A percentile compares a stretch with the other conserved stretches of the same genome.
These are phyloP conservation scores for Halcyon badia DNA, from an alignment of 2,797 vertebrate genomes.

Conservation along the genomic window DNA sequence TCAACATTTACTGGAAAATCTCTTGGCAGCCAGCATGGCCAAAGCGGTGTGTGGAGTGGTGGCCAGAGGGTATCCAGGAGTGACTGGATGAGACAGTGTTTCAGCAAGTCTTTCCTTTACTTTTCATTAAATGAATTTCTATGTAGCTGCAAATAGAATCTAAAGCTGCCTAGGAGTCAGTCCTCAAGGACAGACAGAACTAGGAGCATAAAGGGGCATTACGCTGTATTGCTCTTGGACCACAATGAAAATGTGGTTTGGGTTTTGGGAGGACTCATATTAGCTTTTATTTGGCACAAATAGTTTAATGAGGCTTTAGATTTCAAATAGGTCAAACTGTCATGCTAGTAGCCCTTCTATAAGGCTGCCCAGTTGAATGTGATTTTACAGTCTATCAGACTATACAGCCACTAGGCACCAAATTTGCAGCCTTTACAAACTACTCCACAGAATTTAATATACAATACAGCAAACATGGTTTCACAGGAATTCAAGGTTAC, in stretches of 20 bases:
- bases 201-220: background rate
- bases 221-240: constrained; percentile 22
- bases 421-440: background rate
- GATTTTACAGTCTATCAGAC: background rate
- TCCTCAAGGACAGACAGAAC: background rate
- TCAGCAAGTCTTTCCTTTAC: constrained; percentile 64
- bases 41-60: background rate
- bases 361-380: background rate
- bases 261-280: constrained; percentile 23
- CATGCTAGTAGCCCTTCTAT: background rate
- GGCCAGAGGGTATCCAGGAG: constrained; percentile 48
- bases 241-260: constrained; percentile 36
- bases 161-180: background rate
- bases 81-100: constrained; percentile 33
- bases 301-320: background rate
- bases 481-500: background rate
- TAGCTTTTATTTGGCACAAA: constrained; percentile 31
- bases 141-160: constrained; percentile 34
- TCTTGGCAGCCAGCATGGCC: background rate
- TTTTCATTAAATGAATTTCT: constrained; percentile 55
- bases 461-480: background rate
- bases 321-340: background rate
- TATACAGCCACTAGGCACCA: background rate
- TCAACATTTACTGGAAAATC: constrained; percentile 54
- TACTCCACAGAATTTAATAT: background rate